Conservation (phyloP, 2,113 vertebrate species). For the Malurus melanocephalus region DNA sequence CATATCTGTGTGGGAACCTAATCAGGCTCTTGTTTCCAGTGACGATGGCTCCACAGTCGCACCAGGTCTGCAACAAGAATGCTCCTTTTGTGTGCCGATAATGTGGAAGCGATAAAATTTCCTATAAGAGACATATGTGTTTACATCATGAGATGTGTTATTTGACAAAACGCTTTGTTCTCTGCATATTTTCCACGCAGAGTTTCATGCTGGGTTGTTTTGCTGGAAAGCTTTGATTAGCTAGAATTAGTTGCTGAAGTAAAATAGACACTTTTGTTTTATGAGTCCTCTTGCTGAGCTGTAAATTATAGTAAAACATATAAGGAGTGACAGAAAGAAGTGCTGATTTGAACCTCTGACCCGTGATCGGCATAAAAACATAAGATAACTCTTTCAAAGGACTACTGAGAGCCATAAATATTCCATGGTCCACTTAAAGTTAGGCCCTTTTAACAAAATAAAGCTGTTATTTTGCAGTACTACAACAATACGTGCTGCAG, state of each 20-base stretch:
- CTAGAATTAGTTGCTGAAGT: slow-evolving; percentile 76
- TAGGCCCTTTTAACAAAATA: slow-evolving; percentile 67
- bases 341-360: slow-evolving; percentile 78
- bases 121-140: slow-evolving; percentile 87
- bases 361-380: slow-evolving; percentile 69
- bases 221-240: slow-evolving; percentile 79
- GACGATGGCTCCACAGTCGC: slow-evolving; percentile 84
- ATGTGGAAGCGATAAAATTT: slow-evolving; percentile 91
- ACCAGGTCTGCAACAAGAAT: slow-evolving; percentile 87
- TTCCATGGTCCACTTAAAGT: slow-evolving; percentile 67
- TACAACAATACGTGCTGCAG: slow-evolving; percentile 2
- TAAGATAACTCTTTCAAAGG: slow-evolving; percentile 76
- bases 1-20: slow-evolving; percentile 95
- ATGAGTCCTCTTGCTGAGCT: slow-evolving; percentile 74
- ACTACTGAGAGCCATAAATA: slow-evolving; percentile 71
- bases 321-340: slow-evolving; percentile 74
- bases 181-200: slow-evolving; percentile 74
- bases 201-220: slow-evolving; percentile 79
- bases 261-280: slow-evolving; percentile 80
- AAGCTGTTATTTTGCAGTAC: slow-evolving; percentile 62
- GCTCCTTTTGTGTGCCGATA: slow-evolving; percentile 85
- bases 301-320: slow-evolving; percentile 77
- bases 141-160: slow-evolving; percentile 89
- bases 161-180: slow-evolving; percentile 89
- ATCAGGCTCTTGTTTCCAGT: slow-evolving; percentile 94